These are phyloP conservation scores for Sebastolobus alascanus DNA, from an alignment of 2,797 vertebrate species.

Conservation along the genomic window DNA sequence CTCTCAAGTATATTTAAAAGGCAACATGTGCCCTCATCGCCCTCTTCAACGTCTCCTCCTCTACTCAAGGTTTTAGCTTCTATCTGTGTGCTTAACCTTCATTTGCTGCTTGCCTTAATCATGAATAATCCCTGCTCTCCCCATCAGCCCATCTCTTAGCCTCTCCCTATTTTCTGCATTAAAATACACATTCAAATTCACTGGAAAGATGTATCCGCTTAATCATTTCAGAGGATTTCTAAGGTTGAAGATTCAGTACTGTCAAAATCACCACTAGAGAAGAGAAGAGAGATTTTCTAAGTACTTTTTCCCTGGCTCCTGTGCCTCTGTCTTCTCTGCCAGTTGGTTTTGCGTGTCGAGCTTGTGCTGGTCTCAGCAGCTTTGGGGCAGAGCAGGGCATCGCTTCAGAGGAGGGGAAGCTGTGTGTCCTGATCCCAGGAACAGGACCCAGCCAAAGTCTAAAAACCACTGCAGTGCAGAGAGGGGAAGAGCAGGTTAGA, in stretches of 20 bases:
- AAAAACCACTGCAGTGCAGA: slow-evolving; percentile 55
- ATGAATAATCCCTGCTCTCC: slow-evolving; percentile 22
- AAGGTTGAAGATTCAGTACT: background rate
- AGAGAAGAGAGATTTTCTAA: background rate
- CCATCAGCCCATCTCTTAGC: slow-evolving; percentile 8
- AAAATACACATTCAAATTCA: slow-evolving; percentile 3
- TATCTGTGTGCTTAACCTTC: slow-evolving; percentile 21
- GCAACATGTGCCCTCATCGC: background rate
- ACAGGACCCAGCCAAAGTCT: slow-evolving; percentile 33
- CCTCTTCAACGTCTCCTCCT: slow-evolving; percentile 15
- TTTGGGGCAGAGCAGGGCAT: slow-evolving; percentile 47
- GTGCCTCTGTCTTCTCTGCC: slow-evolving; percentile 25
- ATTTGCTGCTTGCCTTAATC: slow-evolving; percentile 34
- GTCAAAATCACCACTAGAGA: slow-evolving; percentile 15
- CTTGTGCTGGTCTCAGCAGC: slow-evolving; percentile 68
- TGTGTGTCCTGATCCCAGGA: slow-evolving; percentile 45
- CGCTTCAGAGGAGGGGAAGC: slow-evolving; percentile 42
- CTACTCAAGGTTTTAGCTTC: slow-evolving; percentile 36
- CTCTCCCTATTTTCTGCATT: background rate
- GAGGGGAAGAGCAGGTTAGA: slow-evolving; percentile 24
- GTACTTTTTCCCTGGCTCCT: slow-evolving; percentile 1
- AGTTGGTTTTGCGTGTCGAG: slow-evolving; percentile 43
- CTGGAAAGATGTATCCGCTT: background rate
- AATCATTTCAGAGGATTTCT: slow-evolving; percentile 16
- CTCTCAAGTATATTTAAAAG: slow-evolving; percentile 1